phyloP scores from a whole-genome alignment of 2,797 vertebrate genomes.

The Poecilia wingei region DNA sequence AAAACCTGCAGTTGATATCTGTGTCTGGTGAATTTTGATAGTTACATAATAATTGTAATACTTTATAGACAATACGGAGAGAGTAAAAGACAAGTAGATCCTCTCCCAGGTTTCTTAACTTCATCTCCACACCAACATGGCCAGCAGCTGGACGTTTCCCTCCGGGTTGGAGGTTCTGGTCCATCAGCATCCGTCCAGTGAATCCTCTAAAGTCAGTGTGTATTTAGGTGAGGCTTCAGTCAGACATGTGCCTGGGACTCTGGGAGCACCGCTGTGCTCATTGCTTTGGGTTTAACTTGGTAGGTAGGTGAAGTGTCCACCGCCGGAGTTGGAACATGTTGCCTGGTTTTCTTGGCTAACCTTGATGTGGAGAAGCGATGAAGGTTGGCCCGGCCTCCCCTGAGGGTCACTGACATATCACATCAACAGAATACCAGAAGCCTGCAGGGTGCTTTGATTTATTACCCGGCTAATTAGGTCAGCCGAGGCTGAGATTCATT shows the following conservation, averaged over 20 bases:
- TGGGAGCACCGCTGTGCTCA: not conserved
- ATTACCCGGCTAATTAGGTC: constrained; percentile 77
- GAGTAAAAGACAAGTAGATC: not conserved
- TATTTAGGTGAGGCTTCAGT: constrained; percentile 16
- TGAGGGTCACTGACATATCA: constrained; percentile 68
- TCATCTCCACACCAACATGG: constrained; percentile 60
- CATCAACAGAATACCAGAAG: constrained; percentile 51
- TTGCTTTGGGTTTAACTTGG: constrained; percentile 8
- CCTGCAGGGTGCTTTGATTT: constrained; percentile 68
- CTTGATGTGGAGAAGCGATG: constrained; percentile 63
- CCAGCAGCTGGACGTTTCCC: constrained; percentile 63
- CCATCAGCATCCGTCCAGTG: constrained; percentile 19
- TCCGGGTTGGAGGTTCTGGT: constrained; percentile 42
- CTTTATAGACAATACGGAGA: constrained; percentile 2
- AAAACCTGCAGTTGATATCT: too few species aligned
- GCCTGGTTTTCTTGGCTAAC: constrained; percentile 54
- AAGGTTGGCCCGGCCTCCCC: constrained; percentile 63
- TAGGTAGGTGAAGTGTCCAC: not conserved
- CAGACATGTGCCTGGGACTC: constrained; percentile 16
- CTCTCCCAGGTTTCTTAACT: not conserved
- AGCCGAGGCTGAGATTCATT: constrained; percentile 69
- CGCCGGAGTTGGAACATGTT: constrained; percentile 23
- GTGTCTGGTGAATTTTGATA: too few species aligned
- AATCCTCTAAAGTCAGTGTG: constrained; percentile 8
- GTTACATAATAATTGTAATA: too few species aligned